A percentile compares a stretch with the other conserved stretches of the same genome.
phyloP scores from a whole-genome alignment of 2,888 invertebrate species.

The Tetranychus truncatus region DNA sequence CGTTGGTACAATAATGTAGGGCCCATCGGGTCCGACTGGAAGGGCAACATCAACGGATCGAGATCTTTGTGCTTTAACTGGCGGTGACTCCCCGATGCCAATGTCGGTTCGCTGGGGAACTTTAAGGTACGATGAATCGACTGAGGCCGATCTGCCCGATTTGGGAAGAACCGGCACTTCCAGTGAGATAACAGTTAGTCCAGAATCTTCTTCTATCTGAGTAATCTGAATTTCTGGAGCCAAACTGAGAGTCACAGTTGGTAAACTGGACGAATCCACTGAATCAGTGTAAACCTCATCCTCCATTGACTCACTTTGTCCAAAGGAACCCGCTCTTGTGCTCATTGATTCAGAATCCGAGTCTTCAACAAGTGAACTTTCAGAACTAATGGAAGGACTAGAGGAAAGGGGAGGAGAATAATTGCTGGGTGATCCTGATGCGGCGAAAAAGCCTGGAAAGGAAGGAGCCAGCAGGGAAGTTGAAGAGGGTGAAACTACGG shows the following conservation, averaged over 20 bases:
- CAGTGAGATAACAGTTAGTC: conserved; percentile 52
- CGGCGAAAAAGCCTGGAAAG: background rate
- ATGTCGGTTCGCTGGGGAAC: conserved; percentile 29
- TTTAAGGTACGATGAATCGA: conserved; percentile 64
- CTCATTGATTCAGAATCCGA: background rate
- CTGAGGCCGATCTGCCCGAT: conserved; percentile 66
- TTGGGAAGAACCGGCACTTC: conserved; percentile 57
- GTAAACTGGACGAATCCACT: background rate
- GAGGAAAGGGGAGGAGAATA: background rate
- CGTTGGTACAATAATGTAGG: conserved; percentile 21
- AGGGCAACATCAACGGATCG: conserved; percentile 70
- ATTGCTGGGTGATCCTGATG: background rate
- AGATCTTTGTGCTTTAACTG: conserved; percentile 41
- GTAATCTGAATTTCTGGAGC: conserved; percentile 3
- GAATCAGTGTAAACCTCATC: background rate
- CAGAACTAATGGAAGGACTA: background rate
- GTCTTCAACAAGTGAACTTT: background rate
- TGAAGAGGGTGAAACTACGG: background rate
- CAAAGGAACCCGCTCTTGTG: conserved; percentile 7
- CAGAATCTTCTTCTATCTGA: conserved; percentile 24
- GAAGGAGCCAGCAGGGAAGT: background rate
- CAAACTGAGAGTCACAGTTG: conserved; percentile 7
- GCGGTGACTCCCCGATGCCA: conserved; percentile 35
- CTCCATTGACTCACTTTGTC: conserved; percentile 11
- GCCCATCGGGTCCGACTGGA: conserved; percentile 45